Conservation (phyloP, 2,797 vertebrate species). For the Molossus alvarezi region DNA sequence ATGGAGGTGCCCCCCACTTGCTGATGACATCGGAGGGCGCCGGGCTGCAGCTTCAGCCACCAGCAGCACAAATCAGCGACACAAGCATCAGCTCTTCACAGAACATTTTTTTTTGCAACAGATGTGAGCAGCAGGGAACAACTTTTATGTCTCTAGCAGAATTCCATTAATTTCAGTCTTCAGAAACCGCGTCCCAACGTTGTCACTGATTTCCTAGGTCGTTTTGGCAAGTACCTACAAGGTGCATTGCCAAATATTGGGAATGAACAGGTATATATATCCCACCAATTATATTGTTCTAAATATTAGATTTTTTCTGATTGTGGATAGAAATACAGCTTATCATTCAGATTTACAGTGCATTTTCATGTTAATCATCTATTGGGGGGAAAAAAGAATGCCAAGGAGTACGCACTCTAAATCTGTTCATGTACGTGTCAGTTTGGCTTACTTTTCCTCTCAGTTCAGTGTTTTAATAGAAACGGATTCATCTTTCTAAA, state of each 20-base stretch:
- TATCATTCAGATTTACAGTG: not conserved
- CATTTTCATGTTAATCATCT: slow-evolving; percentile 14
- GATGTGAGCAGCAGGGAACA: slow-evolving; percentile 71
- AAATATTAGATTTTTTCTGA: slow-evolving; percentile 21
- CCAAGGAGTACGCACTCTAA: not conserved
- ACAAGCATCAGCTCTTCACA: slow-evolving; percentile 48
- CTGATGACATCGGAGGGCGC: not conserved
- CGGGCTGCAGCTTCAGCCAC: slow-evolving; percentile 13
- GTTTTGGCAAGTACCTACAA: slow-evolving; percentile 10
- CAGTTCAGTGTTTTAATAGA: not conserved
- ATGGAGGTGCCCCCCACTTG: slow-evolving; percentile 2
- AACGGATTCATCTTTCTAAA: not conserved
- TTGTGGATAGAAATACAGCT: not conserved
- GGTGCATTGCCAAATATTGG: not conserved
- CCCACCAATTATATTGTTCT: not conserved
- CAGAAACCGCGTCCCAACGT: slow-evolving; percentile 22
- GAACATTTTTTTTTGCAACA: slow-evolving; percentile 63
- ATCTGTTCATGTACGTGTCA: not conserved
- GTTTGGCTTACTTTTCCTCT: slow-evolving; percentile 32
- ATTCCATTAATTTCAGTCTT: slow-evolving; percentile 62
- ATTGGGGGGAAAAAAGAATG: not conserved
- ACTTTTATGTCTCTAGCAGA: slow-evolving; percentile 36
- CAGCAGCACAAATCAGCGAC: slow-evolving; percentile 61
- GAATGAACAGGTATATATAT: not conserved
- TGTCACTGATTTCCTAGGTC: slow-evolving; percentile 38